Conservation (phyloP, 1,140 invertebrate species). For the Muscidifurax raptorellus region DNA sequence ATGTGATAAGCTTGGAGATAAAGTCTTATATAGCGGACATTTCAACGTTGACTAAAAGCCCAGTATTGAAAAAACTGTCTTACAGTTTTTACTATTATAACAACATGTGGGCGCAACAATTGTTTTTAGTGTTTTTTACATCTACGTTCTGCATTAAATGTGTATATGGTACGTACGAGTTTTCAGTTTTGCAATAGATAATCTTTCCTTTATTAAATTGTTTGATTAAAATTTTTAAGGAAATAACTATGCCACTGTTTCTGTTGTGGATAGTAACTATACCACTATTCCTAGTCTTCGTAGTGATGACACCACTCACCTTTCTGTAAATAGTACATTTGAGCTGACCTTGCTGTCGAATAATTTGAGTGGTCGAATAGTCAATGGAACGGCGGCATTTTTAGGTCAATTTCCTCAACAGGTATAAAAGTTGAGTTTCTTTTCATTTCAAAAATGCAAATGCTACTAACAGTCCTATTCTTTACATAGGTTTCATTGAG, state of each 20-base stretch:
- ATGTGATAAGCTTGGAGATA: not conserved
- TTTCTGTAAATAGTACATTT: not conserved
- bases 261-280: not conserved
- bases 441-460: too few relatives aligned
- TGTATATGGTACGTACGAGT: too few relatives aligned
- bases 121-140: too few relatives aligned
- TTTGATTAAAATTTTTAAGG: not conserved
- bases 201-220: too few relatives aligned
- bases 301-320: not conserved
- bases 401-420: constrained; percentile 47
- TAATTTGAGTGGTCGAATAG: constrained; percentile 30
- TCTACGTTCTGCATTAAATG: too few relatives aligned
- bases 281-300: not conserved
- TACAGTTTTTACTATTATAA: too few relatives aligned
- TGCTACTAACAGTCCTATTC: not conserved
- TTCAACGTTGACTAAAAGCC: too few relatives aligned
- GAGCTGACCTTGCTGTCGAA: not conserved
- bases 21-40: not conserved
- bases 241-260: not conserved
- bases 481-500: constrained; percentile 41
- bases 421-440: not conserved
- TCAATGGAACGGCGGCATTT: constrained; percentile 41
- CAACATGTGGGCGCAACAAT: too few relatives aligned
- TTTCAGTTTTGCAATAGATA: too few relatives aligned
- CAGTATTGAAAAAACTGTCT: too few relatives aligned